These are phyloP conservation scores for Oxyura jamaicensis DNA, from an alignment of 2,113 vertebrate species.

Conservation along the genomic window DNA sequence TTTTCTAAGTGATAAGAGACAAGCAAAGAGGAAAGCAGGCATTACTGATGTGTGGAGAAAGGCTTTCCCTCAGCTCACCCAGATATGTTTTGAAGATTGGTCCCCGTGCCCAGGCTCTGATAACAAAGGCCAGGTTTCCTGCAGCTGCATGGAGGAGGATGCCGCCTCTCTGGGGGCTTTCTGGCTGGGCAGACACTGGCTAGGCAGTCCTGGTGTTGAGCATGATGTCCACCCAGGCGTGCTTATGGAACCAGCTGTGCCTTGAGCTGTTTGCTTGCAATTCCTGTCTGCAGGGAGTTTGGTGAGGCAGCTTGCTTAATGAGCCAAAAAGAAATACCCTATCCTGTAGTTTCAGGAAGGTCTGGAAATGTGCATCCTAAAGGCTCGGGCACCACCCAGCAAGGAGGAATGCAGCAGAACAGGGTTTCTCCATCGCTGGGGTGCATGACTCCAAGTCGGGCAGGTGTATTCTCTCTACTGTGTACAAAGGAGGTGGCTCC, in stretches of 20 bases:
- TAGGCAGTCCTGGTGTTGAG: background rate
- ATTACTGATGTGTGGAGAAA: background rate
- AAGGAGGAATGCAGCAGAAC: slow-evolving; percentile 12
- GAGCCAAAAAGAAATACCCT: background rate
- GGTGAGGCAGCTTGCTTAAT: background rate
- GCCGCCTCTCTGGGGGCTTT: background rate
- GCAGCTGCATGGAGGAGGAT: background rate
- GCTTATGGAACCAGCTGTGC: background rate
- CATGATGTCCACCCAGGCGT: rapidly evolving
- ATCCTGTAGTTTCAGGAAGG: background rate
- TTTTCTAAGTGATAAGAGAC: background rate
- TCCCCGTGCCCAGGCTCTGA: background rate
- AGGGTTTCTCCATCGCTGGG: background rate
- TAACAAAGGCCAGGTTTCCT: background rate
- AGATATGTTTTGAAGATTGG: rapidly evolving
- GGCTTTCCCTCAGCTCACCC: background rate
- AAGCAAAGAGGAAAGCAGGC: background rate
- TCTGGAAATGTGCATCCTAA: slow-evolving; percentile 20
- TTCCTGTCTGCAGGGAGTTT: background rate
- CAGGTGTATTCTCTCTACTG: background rate
- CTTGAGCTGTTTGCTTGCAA: background rate
- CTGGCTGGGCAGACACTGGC: background rate
- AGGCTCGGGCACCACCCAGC: background rate
- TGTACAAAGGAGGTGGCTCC: slow-evolving; percentile 14
- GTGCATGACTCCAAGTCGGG: background rate